Base-by-base conservation (phyloP, 2,797 vertebrate species). In the Benthosema pterotum region DNA sequence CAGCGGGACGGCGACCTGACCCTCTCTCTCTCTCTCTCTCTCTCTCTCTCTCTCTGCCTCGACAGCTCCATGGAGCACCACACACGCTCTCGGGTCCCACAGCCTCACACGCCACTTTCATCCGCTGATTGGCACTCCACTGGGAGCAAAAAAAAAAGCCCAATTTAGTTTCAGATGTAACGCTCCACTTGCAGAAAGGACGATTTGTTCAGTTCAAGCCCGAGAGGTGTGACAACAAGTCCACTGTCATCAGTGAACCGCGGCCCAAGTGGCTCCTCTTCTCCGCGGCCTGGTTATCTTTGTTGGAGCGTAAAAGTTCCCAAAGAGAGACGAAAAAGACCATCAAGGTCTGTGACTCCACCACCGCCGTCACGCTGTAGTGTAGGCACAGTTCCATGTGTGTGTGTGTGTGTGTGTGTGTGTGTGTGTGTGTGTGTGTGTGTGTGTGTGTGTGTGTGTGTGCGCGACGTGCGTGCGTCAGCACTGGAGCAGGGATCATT, bases 401-500 rank as follows among this genome's bases (percentile, higher is more conserved):
- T 28, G 28, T 28, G 28, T 28, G 28, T 28, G 28, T 28, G 28
- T 28, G 28, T 28, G 28, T 28, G 28, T 28, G 28, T 28, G 28
- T 28, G 28, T 28, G 28, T 28, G 28, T 28, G 28, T 28, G 28
- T 28, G 28, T 28, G 28, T 28, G 28, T 28, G 28, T 28, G 28
- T 28, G 28, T 28, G 28, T 28, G 28, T 28, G 28, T 28, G 28
- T 25, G 25, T 25, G 25, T 25, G 25, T 25, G 25, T 25, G 25
- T 25, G 25, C 5, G 25, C 5, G 25, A n/a, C 5, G 25, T 25
- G 25, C 5, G 25, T 25, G 25, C 5, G 25, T 28, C 28, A 28
- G 48, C 48, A 32, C 22, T 42, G 6, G 46, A 16, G 47, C 58
- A 57, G 68, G 78, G 73, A 80, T 91, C 84, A 80, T 90, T 89